Evolutionary conservation across 2,888 invertebrate species (phyloP), one percentile per base, ranked within the genome.

Genomic region (Rhagium mordax): DNA sequence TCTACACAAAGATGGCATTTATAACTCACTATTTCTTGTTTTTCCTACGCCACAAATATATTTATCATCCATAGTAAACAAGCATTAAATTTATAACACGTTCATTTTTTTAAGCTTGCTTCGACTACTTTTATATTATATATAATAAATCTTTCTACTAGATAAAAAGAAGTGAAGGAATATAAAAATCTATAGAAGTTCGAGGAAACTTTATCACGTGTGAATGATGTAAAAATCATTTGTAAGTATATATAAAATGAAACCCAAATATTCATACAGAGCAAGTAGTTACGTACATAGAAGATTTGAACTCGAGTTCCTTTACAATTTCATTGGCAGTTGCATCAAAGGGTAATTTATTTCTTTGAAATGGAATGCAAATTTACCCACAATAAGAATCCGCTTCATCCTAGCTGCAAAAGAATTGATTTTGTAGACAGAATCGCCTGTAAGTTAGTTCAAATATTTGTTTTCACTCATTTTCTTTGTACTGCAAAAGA

Each of bases 261-360:
- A 51, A 15, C 10, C 3, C 16, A 49, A 49, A 51, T 64, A 27
- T 64, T 49, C 64, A 64, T 64, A 20, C 47, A 41, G 61, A 24
- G 8, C 10, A 33, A 33, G 33, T 27, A 49, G 8, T n/a, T 16
- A 1, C 47, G 41, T 13, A 66, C 33, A 21, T 13, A 47, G 41
- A 29, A 13, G 18, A 64, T 29, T 15, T 18, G 16, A 18, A n/a
- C 3, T 33, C 33, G 13, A 21, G 53, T 27, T 53, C 29, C 10
- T 51, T 53, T 33, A 66, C 64, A 33, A 55, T 59, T 51, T 60
- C 49, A 61, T 69, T 60, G 53, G 51, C 61, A 24, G 60, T 24
- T 61, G 69, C 51, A 69, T 69, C 69, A 69, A 69, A 69, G 60
- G 33, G 21, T 33, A 60, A 69, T 61, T 60, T 60, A 69, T 60